Evolutionary conservation across 2,113 vertebrate species (phyloP), one percentile per base, ranked within the genome.

Genomic region (Protomyctophum bolini): DNA sequence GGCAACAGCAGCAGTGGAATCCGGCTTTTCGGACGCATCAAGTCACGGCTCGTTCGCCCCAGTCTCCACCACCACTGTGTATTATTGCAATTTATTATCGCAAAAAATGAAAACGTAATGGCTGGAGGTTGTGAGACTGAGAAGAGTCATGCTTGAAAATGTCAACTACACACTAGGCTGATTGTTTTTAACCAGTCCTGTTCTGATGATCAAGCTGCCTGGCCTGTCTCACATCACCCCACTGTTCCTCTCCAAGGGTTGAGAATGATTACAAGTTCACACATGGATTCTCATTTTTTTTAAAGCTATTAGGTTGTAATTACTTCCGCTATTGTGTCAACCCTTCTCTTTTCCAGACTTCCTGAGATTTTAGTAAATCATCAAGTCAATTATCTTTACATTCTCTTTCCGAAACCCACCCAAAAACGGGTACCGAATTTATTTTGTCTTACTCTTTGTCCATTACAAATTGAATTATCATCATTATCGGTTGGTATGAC

Each of bases 1-100:
- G 82, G 86, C 80, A 87, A 76, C 76, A 72, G 82, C 75, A 74
- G 82, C 79, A 70, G 80, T 64, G 79, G 84, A 88, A 89, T 86
- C 75, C 72, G 81, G 83, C 83, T 88, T 56, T 83, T 89, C 71
- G 81, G 87, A 89, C 80, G 81, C 87, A 78, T 88, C 83, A 82
- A 71, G 88, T 93, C 91, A 88, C 82, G 87, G 80, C 84, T 91
- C 78, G 83, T 73, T 92, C 78, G 72, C 86, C 79, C 76, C 85
- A 89, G 84, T 88, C 83, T 86, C 81, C 80, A 73, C 85, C 58
- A 79, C 83, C 72, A 66, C 79, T 81, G 76, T 88, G 86, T 89
- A 88, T 93, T 92, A 94, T 91, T 92, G 88, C 91, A 92, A 93
- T 93, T 94, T 92, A 92, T 93, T 92, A 94, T 79, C 64, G 84